Conservation (phyloP, 2,113 vertebrate genomes). For the Neolamprologus longior region DNA sequence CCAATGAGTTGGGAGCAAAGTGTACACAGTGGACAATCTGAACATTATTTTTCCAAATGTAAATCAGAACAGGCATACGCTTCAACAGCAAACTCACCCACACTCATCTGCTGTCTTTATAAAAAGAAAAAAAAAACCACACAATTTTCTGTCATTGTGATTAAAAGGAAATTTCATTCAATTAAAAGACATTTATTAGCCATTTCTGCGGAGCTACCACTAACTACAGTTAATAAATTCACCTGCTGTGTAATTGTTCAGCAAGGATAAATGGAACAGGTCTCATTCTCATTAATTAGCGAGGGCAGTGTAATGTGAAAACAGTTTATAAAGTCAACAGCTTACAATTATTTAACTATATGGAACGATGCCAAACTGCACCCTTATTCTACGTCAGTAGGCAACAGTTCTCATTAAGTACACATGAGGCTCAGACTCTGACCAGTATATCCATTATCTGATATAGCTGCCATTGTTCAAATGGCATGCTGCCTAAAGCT, state of each 20-base stretch:
- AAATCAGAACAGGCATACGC: background rate
- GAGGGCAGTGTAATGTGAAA: background rate
- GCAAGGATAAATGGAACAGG: background rate
- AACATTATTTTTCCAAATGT: background rate
- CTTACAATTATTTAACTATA: constrained; percentile 2
- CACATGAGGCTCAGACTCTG: background rate
- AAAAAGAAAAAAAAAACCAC: background rate
- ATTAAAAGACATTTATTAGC: constrained; percentile 28
- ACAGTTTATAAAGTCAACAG: constrained; percentile 1
- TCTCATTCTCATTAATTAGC: constrained; percentile 6
- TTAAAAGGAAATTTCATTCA: constrained; percentile 21
- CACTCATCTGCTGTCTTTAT: background rate
- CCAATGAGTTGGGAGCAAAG: background rate
- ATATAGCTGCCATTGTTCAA: background rate
- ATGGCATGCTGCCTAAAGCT: background rate
- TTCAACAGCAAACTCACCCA: background rate
- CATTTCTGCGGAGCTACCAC: constrained; percentile 1
- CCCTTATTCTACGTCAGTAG: background rate
- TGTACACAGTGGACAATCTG: background rate
- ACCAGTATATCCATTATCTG: background rate
- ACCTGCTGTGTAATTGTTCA: constrained; percentile 47
- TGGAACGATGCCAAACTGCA: background rate
- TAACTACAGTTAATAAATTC: constrained; percentile 37
- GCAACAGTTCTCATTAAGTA: background rate
- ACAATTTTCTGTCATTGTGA: background rate